Evolutionary conservation across 2,113 vertebrate genomes (phyloP).

Genomic region (Anolis sagrei): DNA sequence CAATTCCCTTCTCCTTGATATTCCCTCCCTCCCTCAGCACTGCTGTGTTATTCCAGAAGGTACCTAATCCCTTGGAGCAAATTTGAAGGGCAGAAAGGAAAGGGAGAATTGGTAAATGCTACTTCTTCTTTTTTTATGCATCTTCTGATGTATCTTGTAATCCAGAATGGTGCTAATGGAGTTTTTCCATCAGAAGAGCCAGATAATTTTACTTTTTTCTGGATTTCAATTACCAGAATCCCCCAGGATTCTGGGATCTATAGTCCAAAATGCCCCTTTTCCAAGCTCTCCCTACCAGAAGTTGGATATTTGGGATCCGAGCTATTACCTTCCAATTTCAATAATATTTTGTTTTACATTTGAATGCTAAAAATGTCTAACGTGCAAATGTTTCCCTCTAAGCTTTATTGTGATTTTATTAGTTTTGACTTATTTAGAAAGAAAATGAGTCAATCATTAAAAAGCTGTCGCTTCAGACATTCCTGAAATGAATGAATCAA

Average conservation of each 20-base stretch:
- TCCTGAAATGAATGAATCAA: constrained; percentile 31
- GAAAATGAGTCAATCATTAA: constrained; percentile 42
- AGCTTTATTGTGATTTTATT: constrained; percentile 20
- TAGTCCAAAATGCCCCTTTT: too few species aligned
- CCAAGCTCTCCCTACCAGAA: background rate
- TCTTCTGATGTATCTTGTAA: background rate
- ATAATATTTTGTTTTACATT: background rate
- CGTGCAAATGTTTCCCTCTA: background rate
- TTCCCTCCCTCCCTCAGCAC: too few species aligned
- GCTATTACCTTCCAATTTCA: background rate
- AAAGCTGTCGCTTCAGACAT: constrained; percentile 2
- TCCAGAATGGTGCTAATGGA: background rate
- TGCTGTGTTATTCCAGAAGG: too few species aligned
- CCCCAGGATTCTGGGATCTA: too few species aligned
- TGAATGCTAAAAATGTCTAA: constrained; percentile 31
- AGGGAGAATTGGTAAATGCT: background rate
- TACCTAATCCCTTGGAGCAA: too few species aligned
- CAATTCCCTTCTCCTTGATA: too few species aligned
- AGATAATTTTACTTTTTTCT: too few species aligned
- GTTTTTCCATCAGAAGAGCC: background rate
- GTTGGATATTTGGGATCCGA: background rate
- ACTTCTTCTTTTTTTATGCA: background rate
- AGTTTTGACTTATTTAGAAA: constrained; percentile 40
- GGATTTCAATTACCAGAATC: too few species aligned
- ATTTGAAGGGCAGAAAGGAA: too few species aligned